phyloP scores from a whole-genome alignment of 2,797 vertebrate species.

The Onychomys torridus region DNA sequence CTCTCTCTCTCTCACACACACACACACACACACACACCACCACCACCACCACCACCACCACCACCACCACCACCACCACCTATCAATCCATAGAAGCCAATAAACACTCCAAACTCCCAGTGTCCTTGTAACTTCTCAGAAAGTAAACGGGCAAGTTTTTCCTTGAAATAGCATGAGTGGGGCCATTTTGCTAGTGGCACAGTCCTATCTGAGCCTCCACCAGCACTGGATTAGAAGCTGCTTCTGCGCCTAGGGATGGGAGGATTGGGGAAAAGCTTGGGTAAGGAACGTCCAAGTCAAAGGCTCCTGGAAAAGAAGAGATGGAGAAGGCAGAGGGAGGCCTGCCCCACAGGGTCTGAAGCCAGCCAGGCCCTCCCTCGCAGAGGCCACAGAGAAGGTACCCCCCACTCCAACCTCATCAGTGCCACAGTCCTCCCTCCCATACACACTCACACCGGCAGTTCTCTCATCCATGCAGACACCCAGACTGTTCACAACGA shows the following conservation, averaged over 20 bases:
- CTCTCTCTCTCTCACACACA: not conserved
- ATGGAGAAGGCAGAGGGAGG: not conserved
- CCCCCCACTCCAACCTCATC: not conserved
- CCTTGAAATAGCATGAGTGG: slow-evolving; percentile 36
- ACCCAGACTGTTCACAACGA: not conserved
- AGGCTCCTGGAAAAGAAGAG: not conserved
- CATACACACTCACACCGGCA: not conserved
- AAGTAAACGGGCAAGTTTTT: slow-evolving; percentile 37
- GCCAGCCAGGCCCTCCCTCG: not conserved
- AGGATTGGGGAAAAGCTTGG: not conserved
- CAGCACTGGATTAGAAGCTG: not conserved
- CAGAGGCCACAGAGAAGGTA: not conserved
- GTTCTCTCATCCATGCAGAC: not conserved
- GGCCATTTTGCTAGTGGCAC: not conserved
- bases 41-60: too few relatives aligned
- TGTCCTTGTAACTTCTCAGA: slow-evolving; percentile 59
- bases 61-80: too few relatives aligned
- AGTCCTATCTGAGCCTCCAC: not conserved
- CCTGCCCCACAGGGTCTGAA: not conserved
- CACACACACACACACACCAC: too few relatives aligned
- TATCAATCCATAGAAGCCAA: not conserved
- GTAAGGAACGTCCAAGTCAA: not conserved
- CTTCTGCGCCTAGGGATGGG: not conserved
- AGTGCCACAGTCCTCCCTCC: not conserved
- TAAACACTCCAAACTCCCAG: not conserved